A percentile compares a stretch with the other conserved stretches of the same genome.
phyloP scores from a whole-genome alignment of 2,797 vertebrate genomes.

The Cephalopachus bancanus region DNA sequence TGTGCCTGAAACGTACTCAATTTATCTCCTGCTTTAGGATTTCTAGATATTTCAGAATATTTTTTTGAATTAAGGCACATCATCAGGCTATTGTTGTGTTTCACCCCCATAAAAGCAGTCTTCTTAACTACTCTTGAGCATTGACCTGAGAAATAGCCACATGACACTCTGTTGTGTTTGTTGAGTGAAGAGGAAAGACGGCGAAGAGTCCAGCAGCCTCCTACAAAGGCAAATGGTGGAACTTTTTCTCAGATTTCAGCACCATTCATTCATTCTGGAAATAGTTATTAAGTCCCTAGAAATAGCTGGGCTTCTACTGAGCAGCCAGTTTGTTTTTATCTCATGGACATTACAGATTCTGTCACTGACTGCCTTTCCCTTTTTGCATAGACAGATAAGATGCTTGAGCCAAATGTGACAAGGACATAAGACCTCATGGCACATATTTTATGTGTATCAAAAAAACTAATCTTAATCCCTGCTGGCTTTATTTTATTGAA shows the following conservation, averaged over 20 bases:
- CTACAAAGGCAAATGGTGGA: background rate
- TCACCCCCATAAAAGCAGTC: background rate
- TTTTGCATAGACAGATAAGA: slow-evolving; percentile 67
- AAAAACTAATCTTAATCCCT: background rate
- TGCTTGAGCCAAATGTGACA: slow-evolving; percentile 64
- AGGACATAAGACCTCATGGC: slow-evolving; percentile 43
- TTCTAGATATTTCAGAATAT: slow-evolving; percentile 54
- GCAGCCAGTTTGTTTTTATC: slow-evolving; percentile 67
- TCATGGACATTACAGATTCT: slow-evolving; percentile 54
- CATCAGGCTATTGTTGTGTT: background rate
- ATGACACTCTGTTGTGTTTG: background rate
- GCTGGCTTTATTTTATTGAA: slow-evolving; percentile 50
- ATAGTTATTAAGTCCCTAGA: slow-evolving; percentile 57
- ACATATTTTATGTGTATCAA: background rate
- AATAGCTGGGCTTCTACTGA: slow-evolving; percentile 64
- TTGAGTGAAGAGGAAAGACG: background rate
- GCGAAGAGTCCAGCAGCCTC: background rate
- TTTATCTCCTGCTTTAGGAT: background rate
- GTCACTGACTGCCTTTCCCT: slow-evolving; percentile 54
- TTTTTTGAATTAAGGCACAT: slow-evolving; percentile 43
- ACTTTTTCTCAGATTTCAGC: slow-evolving; percentile 16
- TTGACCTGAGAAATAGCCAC: background rate
- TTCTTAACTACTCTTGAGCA: slow-evolving; percentile 1
- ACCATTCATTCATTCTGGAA: slow-evolving; percentile 46
- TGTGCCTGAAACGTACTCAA: background rate